Evolutionary conservation across 2,888 invertebrate species (phyloP).

Genomic region (Camptogramma bilineatum): DNA sequence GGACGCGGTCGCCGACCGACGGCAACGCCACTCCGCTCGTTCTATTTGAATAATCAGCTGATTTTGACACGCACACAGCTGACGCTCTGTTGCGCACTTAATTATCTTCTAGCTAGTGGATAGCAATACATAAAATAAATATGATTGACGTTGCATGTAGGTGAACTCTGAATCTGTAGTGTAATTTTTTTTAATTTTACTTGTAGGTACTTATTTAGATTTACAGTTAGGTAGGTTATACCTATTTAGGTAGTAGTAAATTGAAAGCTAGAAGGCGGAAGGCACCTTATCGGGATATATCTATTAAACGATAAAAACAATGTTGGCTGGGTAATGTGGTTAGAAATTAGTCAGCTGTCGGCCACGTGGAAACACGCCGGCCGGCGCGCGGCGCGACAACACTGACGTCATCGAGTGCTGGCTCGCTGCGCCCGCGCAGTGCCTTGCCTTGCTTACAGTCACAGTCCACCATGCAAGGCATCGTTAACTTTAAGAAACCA

Average conservation of each 20-base stretch:
- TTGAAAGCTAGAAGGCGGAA: neutral
- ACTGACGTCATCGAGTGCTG: conserved; percentile 24
- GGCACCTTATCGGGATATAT: neutral
- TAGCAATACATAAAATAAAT: conserved; percentile 36
- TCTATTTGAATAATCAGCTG: conserved; percentile 86
- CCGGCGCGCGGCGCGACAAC: conserved; percentile 48
- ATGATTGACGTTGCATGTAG: conserved; percentile 1
- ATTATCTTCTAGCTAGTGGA: conserved; percentile 62
- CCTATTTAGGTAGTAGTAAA: neutral
- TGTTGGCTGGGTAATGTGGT: conserved; percentile 3
- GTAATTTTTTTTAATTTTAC: neutral
- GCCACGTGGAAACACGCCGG: conserved; percentile 54
- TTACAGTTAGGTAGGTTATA: too few species aligned
- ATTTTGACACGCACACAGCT: conserved; percentile 85
- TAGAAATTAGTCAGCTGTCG: conserved; percentile 60
- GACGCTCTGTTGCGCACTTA: conserved; percentile 74
- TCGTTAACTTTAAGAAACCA: neutral
- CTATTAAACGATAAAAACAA: neutral
- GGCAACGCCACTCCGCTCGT: conserved; percentile 64
- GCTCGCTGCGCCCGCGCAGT: conserved; percentile 1
- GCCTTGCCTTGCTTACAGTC: neutral
- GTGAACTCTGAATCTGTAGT: conserved; percentile 15
- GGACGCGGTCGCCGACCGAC: conserved; percentile 72
- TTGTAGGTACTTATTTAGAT: neutral
- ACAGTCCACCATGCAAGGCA: neutral